Evolutionary conservation across 1,140 invertebrate species (phyloP), one percentile per base, ranked within the genome.

Genomic region (Calliphora vicina): DNA sequence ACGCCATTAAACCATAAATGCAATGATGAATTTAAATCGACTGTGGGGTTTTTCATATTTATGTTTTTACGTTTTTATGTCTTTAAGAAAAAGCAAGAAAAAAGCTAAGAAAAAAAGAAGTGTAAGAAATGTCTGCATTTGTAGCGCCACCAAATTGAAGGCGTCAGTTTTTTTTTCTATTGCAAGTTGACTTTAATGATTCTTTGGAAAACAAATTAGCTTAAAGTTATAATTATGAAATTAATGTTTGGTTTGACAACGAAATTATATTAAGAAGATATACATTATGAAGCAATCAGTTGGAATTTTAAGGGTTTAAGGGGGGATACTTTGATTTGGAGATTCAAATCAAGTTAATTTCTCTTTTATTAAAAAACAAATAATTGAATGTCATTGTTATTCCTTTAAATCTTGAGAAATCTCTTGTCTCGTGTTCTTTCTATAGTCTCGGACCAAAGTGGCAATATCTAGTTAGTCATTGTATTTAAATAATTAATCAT

Each of bases 1-100:
- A 67, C 61, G 61, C 61, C 61, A 67, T 67, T 67, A 67, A 67
- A 67, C 23, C 20, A 67, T 67, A 67, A 67, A 67, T 67, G 20
- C 61, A 67, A 67, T 67, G 50, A 57, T 57, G 61, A 67, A 67
- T 67, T 67, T 23, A 67, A 67, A 67, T 67, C n/a, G 61, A 67
- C 61, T 67, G 20, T 67, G 20, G 8, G 57, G 20, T 67, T 67
- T 67, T 23, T 67, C 17, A 13, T 67, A 17, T n/a, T 25, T 67
- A 9, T 20, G 10, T 61, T 61, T 57, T 57, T 57, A 17, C 6
- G 15, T n/a, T 57, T 57, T n/a, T 17, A 17, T n/a, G 50, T 17
- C 50, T 57, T 57, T 2, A 67, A 67, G 12, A 67, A 67, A 67
- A 10, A 8, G 17, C 50, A 57, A 1, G n/a, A 25, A 23, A 2